Conservation (phyloP, 2,113 vertebrate species). For the Miniopterus natalensis region DNA sequence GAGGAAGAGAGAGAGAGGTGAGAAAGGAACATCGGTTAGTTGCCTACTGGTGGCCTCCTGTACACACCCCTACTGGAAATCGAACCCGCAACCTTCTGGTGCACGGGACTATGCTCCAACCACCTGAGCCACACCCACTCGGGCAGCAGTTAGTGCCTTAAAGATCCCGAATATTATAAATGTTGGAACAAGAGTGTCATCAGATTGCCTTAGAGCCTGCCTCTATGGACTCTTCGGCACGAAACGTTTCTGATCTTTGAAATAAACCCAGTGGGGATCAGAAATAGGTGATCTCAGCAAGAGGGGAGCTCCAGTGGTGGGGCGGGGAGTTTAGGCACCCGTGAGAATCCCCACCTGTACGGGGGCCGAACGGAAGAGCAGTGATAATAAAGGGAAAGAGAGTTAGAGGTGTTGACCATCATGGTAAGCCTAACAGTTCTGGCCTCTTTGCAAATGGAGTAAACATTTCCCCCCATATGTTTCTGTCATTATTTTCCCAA, state of each 20-base stretch:
- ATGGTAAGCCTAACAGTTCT: background rate
- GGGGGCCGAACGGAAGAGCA: background rate
- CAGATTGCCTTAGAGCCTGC: constrained; percentile 38
- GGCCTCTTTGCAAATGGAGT: background rate
- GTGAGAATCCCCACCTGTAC: constrained; percentile 14
- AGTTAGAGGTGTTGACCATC: background rate
- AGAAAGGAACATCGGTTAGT: background rate
- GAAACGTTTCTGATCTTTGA: constrained; percentile 32
- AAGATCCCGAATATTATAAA: constrained; percentile 27
- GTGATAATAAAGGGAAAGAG: background rate
- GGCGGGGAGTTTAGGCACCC: background rate
- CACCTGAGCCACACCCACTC: background rate
- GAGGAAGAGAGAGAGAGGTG: background rate
- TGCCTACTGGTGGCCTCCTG: background rate
- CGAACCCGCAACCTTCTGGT: too few species aligned
- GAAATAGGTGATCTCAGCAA: background rate
- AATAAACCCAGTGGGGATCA: background rate
- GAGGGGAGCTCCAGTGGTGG: background rate
- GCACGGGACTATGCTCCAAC: background rate
- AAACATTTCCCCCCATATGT: background rate
- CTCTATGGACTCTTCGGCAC: background rate
- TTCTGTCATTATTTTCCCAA: background rate
- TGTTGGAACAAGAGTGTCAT: background rate
- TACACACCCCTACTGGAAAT: background rate
- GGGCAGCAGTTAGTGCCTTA: background rate